Evolutionary conservation across 2,888 invertebrate species (phyloP).

Genomic region (Candidula unifasciata): DNA sequence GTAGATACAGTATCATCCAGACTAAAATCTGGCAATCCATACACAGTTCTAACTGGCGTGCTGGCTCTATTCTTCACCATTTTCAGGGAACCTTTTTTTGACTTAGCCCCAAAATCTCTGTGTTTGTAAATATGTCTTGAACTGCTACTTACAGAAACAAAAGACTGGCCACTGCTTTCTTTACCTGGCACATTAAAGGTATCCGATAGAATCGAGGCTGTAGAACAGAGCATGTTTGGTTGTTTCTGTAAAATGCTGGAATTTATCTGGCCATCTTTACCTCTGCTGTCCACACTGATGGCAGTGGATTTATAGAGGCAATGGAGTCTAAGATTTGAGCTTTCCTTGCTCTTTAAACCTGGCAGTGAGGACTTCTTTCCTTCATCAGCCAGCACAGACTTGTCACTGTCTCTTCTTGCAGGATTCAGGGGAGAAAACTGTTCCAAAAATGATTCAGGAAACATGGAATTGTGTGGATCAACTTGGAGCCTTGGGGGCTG

Average conservation of each 20-base stretch:
- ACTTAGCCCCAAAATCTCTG: not conserved
- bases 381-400: not conserved
- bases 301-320: not conserved
- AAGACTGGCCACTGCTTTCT: not conserved
- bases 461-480: conserved; percentile 16
- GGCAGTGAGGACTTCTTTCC: not conserved
- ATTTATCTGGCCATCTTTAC: not conserved
- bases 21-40: not conserved
- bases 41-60: conserved; percentile 12
- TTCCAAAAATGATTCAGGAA: conserved; percentile 24
- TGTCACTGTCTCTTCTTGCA: conserved; percentile 31
- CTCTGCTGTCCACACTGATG: not conserved
- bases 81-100: not conserved
- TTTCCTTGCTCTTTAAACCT: not conserved
- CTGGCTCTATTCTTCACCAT: conserved; percentile 14
- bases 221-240: not conserved
- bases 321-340: not conserved
- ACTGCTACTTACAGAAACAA: not conserved
- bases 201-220: not conserved
- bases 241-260: not conserved
- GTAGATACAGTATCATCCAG: conserved; percentile 39
- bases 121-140: not conserved
- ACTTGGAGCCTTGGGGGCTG: not conserved
- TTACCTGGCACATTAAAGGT: not conserved
- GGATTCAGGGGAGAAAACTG: conserved; percentile 43